Evolutionary conservation across 2,797 vertebrate genomes (phyloP).

Genomic region (Cygnus olor): DNA sequence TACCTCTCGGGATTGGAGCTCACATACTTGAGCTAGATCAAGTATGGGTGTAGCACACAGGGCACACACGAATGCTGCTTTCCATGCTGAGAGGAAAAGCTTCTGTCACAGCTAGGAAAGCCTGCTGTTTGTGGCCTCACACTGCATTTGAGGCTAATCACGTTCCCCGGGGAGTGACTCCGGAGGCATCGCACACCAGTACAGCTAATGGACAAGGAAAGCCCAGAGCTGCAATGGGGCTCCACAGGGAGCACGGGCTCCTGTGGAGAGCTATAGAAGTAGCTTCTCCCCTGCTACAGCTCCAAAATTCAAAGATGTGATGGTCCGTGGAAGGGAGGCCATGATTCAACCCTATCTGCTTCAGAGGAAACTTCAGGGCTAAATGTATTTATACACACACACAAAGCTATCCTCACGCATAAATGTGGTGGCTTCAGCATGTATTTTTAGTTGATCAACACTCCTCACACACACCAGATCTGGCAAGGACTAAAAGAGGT

Average conservation of each 20-base stretch:
- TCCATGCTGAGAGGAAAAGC: neutral
- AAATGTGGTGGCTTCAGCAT: rapidly evolving
- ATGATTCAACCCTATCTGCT: neutral
- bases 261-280: neutral
- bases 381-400: neutral
- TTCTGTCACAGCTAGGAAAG: neutral
- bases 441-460: neutral
- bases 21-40: constrained; percentile 55
- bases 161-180: neutral
- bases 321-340: constrained; percentile 64
- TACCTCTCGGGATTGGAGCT: neutral
- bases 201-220: neutral
- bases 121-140: neutral
- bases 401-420: neutral
- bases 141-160: neutral
- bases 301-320: neutral
- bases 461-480: neutral
- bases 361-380: neutral
- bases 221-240: neutral
- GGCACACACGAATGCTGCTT: neutral
- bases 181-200: neutral
- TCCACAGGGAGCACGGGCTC: neutral
- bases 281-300: neutral
- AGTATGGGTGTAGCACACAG: constrained; percentile 36
- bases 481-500: neutral